phyloP scores from a whole-genome alignment of 2,888 invertebrate species.

The Taenaris catops region DNA sequence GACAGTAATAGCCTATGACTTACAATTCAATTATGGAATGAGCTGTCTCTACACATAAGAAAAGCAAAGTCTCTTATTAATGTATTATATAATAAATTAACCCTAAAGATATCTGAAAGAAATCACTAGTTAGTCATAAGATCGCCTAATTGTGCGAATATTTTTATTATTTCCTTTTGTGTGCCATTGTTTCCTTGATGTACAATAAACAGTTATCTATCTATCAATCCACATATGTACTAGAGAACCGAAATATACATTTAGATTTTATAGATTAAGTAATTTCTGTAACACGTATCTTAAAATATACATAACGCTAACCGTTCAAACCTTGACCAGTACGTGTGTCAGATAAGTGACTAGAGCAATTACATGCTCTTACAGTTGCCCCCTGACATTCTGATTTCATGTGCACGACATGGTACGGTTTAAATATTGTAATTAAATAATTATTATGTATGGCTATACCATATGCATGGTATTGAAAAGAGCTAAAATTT shows the following conservation, averaged over 20 bases:
- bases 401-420: conserved; percentile 13
- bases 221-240: background rate
- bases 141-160: no score
- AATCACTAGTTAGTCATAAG: no score
- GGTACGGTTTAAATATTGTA: conserved; percentile 12
- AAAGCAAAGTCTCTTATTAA: no score
- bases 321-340: conserved; percentile 21
- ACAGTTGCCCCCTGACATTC: conserved; percentile 24
- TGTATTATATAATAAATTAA: no score
- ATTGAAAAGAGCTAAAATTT: background rate
- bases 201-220: no score
- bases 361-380: conserved; percentile 22
- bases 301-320: conserved; percentile 12
- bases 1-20: no score
- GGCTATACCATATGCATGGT: background rate
- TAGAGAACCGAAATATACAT: conserved; percentile 1
- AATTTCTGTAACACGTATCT: conserved; percentile 11
- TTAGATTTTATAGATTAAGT: conserved; percentile 11
- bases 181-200: no score
- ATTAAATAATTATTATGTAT: conserved; percentile 20
- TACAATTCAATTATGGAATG: no score
- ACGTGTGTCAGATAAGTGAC: conserved; percentile 20
- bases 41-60: no score
- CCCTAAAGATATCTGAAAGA: no score
- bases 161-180: no score